Conservation (phyloP, 2,888 invertebrate species). For the Camponotus fellah region DNA sequence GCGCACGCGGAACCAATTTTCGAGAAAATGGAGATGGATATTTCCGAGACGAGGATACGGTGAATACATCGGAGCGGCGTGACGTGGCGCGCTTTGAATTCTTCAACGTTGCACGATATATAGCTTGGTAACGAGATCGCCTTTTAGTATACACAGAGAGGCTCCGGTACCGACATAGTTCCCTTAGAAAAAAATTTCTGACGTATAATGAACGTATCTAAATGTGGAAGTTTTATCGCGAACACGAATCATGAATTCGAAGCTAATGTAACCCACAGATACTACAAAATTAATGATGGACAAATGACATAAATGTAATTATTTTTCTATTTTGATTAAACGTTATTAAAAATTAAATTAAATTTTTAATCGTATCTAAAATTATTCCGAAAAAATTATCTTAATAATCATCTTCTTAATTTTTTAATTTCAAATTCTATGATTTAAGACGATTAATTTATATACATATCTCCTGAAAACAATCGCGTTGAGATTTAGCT, state of each 20-base stretch:
- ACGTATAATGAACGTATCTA: background rate
- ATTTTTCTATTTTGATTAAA: background rate
- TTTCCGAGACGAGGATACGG: conserved; percentile 18
- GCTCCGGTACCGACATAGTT: background rate
- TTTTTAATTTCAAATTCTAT: too few species aligned
- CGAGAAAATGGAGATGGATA: conserved; percentile 35
- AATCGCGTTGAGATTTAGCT: background rate
- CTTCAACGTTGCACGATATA: conserved; percentile 8
- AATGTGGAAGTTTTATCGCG: background rate
- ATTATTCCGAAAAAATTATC: background rate
- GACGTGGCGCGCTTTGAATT: conserved; percentile 27
- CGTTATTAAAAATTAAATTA: background rate
- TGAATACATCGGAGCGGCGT: conserved; percentile 1
- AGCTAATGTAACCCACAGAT: background rate
- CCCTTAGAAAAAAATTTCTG: background rate
- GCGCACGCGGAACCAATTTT: conserved; percentile 43
- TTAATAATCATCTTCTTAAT: too few species aligned
- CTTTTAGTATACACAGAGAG: background rate
- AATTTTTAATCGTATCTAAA: background rate
- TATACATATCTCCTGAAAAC: background rate
- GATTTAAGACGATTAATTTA: background rate
- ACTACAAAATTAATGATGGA: background rate
- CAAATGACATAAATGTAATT: conserved; percentile 17
- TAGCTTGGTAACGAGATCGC: conserved; percentile 19
- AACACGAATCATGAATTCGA: background rate